A percentile compares a stretch with the other conserved stretches of the same genome.
phyloP scores from a whole-genome alignment of 2,797 vertebrate genomes.

The Poecilia wingei region DNA sequence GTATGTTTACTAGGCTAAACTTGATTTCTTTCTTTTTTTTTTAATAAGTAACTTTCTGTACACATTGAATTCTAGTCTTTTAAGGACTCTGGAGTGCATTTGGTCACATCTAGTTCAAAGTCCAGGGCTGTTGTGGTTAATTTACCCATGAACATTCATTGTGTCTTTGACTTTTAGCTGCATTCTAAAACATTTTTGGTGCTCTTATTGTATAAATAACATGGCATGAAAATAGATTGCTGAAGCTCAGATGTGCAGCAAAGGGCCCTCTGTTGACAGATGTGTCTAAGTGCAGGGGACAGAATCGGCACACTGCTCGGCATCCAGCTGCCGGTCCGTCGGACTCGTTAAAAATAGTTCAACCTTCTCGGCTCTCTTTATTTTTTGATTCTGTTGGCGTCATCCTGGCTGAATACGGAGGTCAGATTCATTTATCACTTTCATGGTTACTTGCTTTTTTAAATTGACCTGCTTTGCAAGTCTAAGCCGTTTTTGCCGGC shows the following conservation, averaged over 20 bases:
- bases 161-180: neutral
- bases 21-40: too few relatives aligned
- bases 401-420: slow-evolving; percentile 38
- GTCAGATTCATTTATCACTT: slow-evolving; percentile 71
- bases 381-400: slow-evolving; percentile 33
- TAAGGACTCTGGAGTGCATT: neutral
- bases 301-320: slow-evolving; percentile 29
- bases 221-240: slow-evolving; percentile 42
- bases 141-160: neutral
- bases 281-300: slow-evolving; percentile 28
- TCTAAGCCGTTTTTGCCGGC: slow-evolving; percentile 22
- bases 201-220: slow-evolving; percentile 37
- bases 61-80: neutral
- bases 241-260: slow-evolving; percentile 38
- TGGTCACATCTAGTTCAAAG: neutral
- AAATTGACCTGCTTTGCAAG: slow-evolving; percentile 53
- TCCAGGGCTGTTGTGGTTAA: neutral
- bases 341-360: slow-evolving; percentile 38
- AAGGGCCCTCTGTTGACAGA: slow-evolving; percentile 30
- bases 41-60: neutral
- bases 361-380: slow-evolving; percentile 58
- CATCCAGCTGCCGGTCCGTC: slow-evolving; percentile 30
- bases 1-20: neutral
- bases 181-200: slow-evolving; percentile 40
- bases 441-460: slow-evolving; percentile 86